Conservation (phyloP, 2,888 invertebrate species). For the Phasia obesa region DNA sequence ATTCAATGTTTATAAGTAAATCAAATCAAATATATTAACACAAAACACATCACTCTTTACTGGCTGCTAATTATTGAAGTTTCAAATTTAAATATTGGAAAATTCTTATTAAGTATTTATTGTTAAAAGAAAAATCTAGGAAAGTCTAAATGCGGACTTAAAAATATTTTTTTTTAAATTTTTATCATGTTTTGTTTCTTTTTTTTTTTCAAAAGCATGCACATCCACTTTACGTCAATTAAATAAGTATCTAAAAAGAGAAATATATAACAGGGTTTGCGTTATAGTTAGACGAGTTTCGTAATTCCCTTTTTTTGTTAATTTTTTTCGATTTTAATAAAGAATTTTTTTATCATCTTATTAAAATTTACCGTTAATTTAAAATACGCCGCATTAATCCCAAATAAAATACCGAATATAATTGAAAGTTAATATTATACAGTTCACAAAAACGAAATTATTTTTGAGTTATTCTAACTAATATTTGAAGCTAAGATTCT, state of each 20-base stretch:
- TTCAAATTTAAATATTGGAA: slow-evolving; percentile 18
- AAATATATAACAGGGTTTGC: not conserved
- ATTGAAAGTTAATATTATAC: not conserved
- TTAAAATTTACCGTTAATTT: not conserved
- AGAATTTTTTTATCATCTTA: no score
- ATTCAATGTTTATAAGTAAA: not conserved
- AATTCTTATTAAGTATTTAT: slow-evolving; percentile 25
- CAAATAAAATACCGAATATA: not conserved
- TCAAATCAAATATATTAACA: slow-evolving; percentile 11
- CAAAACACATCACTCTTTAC: not conserved
- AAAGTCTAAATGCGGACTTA: not conserved
- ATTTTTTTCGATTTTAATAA: no score
- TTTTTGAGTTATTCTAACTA: not conserved
- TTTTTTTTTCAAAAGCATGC: not conserved
- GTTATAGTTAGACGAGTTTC: no score
- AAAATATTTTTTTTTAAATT: not conserved
- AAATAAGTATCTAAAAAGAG: not conserved
- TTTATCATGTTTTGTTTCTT: not conserved
- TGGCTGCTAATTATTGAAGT: slow-evolving; percentile 44
- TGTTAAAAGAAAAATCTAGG: not conserved
- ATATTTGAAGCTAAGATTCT: not conserved
- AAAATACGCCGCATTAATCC: not conserved
- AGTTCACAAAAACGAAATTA: not conserved
- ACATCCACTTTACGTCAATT: not conserved
- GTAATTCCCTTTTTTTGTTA: no score